Evolutionary conservation across 2,113 vertebrate species (phyloP).

Genomic region (Climacteris rufus): DNA sequence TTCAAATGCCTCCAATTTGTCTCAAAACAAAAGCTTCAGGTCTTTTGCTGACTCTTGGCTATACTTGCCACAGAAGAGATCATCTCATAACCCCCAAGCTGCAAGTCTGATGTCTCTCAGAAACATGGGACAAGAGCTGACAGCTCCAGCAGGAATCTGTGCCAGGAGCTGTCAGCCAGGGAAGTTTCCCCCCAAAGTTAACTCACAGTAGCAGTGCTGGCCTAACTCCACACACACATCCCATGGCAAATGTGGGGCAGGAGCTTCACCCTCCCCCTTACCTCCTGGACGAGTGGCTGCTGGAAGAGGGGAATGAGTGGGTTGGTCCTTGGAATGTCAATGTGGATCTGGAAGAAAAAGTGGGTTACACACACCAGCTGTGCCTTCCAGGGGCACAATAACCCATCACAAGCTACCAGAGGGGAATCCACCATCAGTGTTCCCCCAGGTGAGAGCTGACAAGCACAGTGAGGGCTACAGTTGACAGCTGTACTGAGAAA

Average conservation of each 20-base stretch:
- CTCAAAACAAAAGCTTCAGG: background rate
- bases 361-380: background rate
- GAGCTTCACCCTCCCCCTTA: constrained; percentile 58
- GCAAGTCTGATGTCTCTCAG: background rate
- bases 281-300: constrained; percentile 95
- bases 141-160: background rate
- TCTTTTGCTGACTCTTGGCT: background rate
- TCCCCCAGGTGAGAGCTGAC: background rate
- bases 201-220: background rate
- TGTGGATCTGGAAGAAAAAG: constrained; percentile 87
- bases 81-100: background rate
- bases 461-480: background rate
- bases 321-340: constrained; percentile 98
- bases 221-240: background rate
- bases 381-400: background rate
- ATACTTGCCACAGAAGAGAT: background rate
- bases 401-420: background rate
- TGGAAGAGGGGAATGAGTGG: constrained; percentile 97
- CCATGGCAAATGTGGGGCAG: background rate
- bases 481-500: background rate
- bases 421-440: background rate
- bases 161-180: background rate
- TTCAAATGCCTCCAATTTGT: background rate
- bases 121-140: background rate
- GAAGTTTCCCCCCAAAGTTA: background rate